Percentiles rank a stretch among this genome's conserved stretches.
phyloP scores from a whole-genome alignment of 2,888 invertebrate genomes.

The Chrysodeixis includens region DNA sequence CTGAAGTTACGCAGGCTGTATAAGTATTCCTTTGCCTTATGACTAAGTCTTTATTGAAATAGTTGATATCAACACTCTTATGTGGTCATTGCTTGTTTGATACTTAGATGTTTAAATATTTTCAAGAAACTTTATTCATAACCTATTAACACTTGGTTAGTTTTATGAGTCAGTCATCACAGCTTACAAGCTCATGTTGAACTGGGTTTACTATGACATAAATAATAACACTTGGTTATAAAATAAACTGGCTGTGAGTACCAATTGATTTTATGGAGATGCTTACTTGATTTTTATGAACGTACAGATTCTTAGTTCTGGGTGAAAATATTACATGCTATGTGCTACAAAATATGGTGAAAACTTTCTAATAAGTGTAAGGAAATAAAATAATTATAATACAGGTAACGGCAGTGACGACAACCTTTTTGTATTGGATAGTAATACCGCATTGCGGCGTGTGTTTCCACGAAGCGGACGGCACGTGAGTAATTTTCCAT shows the following conservation, averaged over 20 bases:
- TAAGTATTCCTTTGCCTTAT: constrained; percentile 34
- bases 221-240: neutral
- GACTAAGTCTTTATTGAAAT: constrained; percentile 27
- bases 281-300: neutral
- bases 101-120: constrained; percentile 18
- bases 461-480: constrained; percentile 55
- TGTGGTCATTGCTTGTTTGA: constrained; percentile 16
- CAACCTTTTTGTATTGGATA: constrained; percentile 21
- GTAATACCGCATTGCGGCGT: constrained; percentile 60
- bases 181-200: neutral
- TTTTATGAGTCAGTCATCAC: neutral
- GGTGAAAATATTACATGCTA: too few relatives aligned
- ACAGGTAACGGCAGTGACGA: neutral
- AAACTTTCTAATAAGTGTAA: neutral
- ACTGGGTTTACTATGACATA: neutral
- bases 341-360: neutral
- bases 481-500: constrained; percentile 58
- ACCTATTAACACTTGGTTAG: neutral
- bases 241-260: neutral
- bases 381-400: constrained; percentile 1
- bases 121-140: constrained; percentile 8
- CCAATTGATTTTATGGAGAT: neutral
- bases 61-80: constrained; percentile 20
- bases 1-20: constrained; percentile 17
- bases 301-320: neutral